Base-by-base conservation (phyloP, 2,888 invertebrate species). In the Agrilus biguttatus region DNA sequence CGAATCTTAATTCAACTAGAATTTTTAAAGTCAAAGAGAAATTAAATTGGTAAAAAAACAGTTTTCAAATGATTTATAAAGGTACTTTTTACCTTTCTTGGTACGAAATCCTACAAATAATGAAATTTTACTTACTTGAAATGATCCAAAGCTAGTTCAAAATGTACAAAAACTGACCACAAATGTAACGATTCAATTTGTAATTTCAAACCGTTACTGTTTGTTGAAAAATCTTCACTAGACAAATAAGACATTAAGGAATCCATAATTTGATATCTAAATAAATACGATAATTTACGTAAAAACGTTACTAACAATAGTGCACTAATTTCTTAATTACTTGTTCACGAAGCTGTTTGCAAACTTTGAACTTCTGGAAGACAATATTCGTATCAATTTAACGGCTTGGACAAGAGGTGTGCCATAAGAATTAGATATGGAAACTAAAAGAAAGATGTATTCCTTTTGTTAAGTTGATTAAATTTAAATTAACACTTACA, bases 341-440 rank as follows among this genome's bases (percentile, higher is more conserved):
- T 73, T 74, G 13, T 63, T 60, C 36, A 77, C 62, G 46, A 82
- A 61, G 41, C 66, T 57, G 10, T 63, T 60, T 5, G 76, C 74
- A 45, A 78, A 65, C 47, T 69, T 67, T 54, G 63, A 65, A 37
- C 71, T 74, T 55, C 82, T 76, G 33, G 78, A 70, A 23, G 80
- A 72, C 28, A 91, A 60, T 41, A 87, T 68, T 53, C 89, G 72
- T 33, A 88, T 63, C 5, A 91, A 66, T 59, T 83, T 86, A 14
- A 91, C 58, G 8, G 84, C 84, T 40, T 77, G 69, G 41, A 77
- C 61, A 46, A 85, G 66, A 3, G 89, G 85, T 50, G 75, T 72
- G 5, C 78, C 77, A 59, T 85, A 80, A 41, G 68, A 71, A n/a
- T 54, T 49, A 32, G 44, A 36, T 44, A 42, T 42, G 33, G 44